phyloP scores from a whole-genome alignment of 2,888 invertebrate species.

The Podotricha telesiphe region DNA sequence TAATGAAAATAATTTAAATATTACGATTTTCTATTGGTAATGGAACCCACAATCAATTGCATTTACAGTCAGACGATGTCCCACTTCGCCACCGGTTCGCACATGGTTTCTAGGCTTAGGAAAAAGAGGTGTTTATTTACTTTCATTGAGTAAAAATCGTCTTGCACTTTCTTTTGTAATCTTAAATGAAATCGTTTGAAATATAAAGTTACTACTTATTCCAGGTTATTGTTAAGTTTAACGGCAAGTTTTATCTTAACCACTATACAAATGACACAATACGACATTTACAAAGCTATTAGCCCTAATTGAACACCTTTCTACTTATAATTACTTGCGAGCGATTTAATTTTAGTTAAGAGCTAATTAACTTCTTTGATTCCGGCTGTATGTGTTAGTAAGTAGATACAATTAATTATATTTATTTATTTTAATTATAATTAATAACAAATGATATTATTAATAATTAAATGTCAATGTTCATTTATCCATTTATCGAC shows the following conservation, averaged over 20 bases:
- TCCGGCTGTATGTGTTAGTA: neutral
- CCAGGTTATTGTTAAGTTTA: neutral
- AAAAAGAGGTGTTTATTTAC: neutral
- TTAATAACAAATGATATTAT: neutral
- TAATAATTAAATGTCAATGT: neutral
- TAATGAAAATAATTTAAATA: too few species aligned
- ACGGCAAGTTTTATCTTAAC: neutral
- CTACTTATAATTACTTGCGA: neutral
- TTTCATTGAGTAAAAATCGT: neutral
- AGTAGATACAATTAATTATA: neutral
- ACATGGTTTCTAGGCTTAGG: too few species aligned
- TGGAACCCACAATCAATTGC: too few species aligned
- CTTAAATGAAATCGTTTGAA: neutral
- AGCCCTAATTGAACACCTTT: constrained; percentile 16
- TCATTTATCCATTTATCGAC: neutral
- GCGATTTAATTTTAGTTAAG: neutral
- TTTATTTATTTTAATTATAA: neutral
- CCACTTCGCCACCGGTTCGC: too few species aligned
- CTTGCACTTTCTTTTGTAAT: neutral
- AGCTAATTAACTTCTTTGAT: neutral
- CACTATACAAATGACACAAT: neutral
- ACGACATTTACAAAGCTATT: constrained; percentile 17
- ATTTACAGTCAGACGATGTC: too few species aligned
- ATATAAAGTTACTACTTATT: neutral
- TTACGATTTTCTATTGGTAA: too few species aligned